Base-by-base conservation (phyloP, 1,140 invertebrate species). In the Drosophila prosaltans region DNA sequence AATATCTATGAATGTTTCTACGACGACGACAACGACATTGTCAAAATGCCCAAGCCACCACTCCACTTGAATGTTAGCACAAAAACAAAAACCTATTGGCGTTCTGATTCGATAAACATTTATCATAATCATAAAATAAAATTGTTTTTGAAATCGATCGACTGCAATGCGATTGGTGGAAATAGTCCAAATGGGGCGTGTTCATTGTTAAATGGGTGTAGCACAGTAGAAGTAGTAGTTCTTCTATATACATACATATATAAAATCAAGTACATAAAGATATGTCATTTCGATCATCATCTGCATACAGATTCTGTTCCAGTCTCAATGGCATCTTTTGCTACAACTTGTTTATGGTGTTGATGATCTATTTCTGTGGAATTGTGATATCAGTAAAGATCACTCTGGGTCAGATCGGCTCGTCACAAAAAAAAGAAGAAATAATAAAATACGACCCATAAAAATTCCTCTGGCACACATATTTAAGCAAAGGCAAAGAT, bases 21-120 rank as follows among this genome's bases (percentile, higher is more conserved):
- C 45, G 45, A 51, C 45, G 3, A 51, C 45, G 16, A 60, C 61
- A 8, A 24, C 69, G 81, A 77, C 77, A 80, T 82, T 84, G 81
- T 85, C 82, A 74, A 88, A 86, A 86, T 68, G 75, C 85, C 70
- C 83, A 77, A 76, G 65, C 82, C 76, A 88, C 82, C 76, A 88
- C 72, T 85, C 70, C 67, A 82, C 60, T 64, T 48, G 32, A 60
- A 9, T 10, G 6, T 54, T 54, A 64, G 48, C 45, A 69, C 70
- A 65, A 69, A 61, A 72, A 85, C 59, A 69, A 63, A 70, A 65
- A 72, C 69, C 76, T 80, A 82, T 82, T 80, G 77, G 69, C 81
- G 85, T 81, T 91, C 74, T 86, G 90, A 91, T 91, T 91, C 90
- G 90, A 91, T 91, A 91, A 91, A 91, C 80, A 83, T 91, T 91